A percentile compares a stretch with the other conserved stretches of the same genome.
phyloP scores from a whole-genome alignment of 1,140 invertebrate genomes.

The Popillia japonica region DNA sequence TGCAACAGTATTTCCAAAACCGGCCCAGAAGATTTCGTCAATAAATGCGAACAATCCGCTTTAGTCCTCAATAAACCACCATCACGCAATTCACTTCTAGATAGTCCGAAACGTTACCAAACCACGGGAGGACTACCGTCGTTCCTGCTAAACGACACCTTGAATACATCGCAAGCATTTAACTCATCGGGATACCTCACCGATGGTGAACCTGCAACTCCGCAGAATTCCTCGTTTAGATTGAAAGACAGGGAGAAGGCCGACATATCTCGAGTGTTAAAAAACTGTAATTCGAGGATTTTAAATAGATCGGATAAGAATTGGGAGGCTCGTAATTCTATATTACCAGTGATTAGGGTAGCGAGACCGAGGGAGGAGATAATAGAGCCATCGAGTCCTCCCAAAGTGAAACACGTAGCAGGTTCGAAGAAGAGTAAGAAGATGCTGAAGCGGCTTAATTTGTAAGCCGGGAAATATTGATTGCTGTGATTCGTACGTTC shows the following conservation, averaged over 20 bases:
- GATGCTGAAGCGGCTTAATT: neutral
- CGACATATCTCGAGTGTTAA: neutral
- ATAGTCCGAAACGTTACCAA: conserved; percentile 1
- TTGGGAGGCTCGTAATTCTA: neutral
- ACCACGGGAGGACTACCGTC: neutral
- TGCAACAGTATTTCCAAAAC: conserved; percentile 13
- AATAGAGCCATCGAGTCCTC: conserved; percentile 30
- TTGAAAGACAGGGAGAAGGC: neutral
- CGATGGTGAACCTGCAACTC: neutral
- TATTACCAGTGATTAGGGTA: neutral
- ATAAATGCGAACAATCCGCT: conserved; percentile 11
- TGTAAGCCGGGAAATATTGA: neutral
- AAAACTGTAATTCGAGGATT: neutral
- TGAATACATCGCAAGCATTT: neutral
- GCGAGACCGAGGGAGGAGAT: neutral
- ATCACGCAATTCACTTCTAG: neutral
- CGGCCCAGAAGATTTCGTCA: conserved; percentile 3
- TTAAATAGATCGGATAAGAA: neutral
- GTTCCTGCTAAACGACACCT: neutral
- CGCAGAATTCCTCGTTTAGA: neutral
- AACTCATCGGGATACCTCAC: conserved; percentile 15
- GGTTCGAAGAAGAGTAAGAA: conserved; percentile 28
- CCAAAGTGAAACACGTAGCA: conserved; percentile 10
- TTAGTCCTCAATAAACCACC: conserved; percentile 10
- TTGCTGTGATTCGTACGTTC: conserved; percentile 3